Evolutionary conservation across 37 sponge, comb jelly and placozoan genomes (phyloP).

Genomic region (Beroe forskalii): DNA sequence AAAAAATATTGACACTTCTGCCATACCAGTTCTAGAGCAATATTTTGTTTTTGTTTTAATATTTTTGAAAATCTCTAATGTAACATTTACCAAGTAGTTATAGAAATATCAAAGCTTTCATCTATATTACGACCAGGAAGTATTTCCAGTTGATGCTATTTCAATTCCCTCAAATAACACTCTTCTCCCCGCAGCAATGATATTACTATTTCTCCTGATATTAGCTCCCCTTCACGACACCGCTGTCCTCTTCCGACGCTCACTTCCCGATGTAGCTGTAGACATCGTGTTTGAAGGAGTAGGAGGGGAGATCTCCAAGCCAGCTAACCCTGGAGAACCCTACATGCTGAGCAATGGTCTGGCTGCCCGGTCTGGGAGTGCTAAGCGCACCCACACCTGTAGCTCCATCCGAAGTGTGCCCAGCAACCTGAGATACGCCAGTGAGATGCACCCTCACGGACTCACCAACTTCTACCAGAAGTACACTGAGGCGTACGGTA

Average conservation of each 20-base stretch:
- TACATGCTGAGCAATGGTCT: not conserved
- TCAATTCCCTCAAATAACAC: too few species aligned
- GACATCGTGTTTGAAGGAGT: not conserved
- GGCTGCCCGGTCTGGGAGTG: not conserved
- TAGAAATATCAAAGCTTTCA: too few species aligned
- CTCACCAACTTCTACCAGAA: conserved; percentile 45
- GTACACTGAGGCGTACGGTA: conserved; percentile 63
- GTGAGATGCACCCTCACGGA: conserved; percentile 59
- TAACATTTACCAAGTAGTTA: too few species aligned
- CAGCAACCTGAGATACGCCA: not conserved
- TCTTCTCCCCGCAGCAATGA: not conserved
- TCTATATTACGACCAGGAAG: too few species aligned
- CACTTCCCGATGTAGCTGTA: not conserved
- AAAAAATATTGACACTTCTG: too few species aligned
- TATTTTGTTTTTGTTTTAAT: too few species aligned
- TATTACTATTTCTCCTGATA: not conserved
- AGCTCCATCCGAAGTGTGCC: not conserved
- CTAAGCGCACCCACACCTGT: conserved; percentile 17
- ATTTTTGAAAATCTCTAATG: too few species aligned
- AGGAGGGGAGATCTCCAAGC: not conserved
- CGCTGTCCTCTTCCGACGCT: not conserved
- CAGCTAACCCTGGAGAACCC: not conserved
- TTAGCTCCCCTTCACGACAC: not conserved
- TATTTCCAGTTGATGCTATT: too few species aligned
- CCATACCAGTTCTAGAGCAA: too few species aligned